Evolutionary conservation across 1,140 invertebrate genomes (phyloP), one percentile per base, ranked within the genome.

Genomic region (Eriocheir sinensis): DNA sequence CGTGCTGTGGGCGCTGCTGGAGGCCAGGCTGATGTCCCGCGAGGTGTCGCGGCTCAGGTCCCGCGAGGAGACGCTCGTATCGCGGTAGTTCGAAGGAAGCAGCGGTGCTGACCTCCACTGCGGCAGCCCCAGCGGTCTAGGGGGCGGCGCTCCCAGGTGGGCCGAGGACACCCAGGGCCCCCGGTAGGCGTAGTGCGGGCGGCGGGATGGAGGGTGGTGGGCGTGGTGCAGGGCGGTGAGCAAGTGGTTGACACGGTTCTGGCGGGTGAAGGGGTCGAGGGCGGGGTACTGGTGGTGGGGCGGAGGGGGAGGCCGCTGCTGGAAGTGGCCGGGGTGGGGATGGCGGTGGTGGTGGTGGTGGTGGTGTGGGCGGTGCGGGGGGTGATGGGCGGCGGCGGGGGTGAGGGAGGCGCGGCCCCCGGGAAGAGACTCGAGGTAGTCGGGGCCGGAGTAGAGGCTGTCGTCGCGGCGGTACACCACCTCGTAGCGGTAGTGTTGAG

Each of bases 391-490:
- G 21, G 72, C 34, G 86, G 88, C 36, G 89, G 93, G 88, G 89
- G n/a, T 89, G 85, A 93, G 91, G 32, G 88, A 53, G 92, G 95
- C 86, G 91, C 95, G 91, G 44, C 95, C 94, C 89, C 94, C 94
- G 9, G 95, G 95, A 9, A 95, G 93, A 32, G 94, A 94, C 89
- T 96, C 95, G 72, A 96, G 95, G 93, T 96, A 96, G 92, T 96
- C 95, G 2, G 95, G 95, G 48, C 94, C 95, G 72, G 94, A 95
- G 89, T 96, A 96, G 21, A 96, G 94, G 40, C 92, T 92, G 72
- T 96, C 96, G 95, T 96, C 96, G 36, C 96, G 95, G 81, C 96
- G 95, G 83, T 96, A 96, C 60, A 96, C 96, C 85, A 96, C 96
- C 93, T 96, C 96, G 94, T 96, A 96, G 93, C 96, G 95, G 95